These are phyloP conservation scores for Eupristina koningsbergeri DNA, from an alignment of 1,140 invertebrate genomes.

Conservation along the genomic window DNA sequence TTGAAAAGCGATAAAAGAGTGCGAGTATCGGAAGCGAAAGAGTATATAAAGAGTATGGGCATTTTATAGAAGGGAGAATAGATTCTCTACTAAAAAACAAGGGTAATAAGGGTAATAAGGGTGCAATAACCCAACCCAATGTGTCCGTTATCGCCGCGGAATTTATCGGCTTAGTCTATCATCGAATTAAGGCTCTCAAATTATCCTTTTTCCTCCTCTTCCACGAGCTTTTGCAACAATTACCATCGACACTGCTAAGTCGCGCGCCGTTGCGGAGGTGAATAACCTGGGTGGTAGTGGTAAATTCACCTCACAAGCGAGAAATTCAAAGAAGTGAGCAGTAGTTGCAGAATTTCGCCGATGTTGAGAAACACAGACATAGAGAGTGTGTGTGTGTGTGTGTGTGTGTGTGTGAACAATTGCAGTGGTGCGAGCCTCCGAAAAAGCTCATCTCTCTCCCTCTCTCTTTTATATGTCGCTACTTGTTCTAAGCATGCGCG, in stretches of 20 bases:
- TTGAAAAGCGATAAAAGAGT: background rate
- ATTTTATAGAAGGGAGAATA: no score
- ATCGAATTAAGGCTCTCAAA: conserved; percentile 29
- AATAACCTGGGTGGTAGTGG: conserved; percentile 33
- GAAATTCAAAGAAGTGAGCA: background rate
- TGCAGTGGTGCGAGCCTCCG: background rate
- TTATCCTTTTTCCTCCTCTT: conserved; percentile 6
- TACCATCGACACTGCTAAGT: background rate
- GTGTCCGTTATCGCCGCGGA: background rate
- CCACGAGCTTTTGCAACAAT: conserved; percentile 40
- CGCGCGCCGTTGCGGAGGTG: conserved; percentile 1
- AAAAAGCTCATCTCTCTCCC: background rate
- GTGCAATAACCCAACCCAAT: conserved; percentile 29
- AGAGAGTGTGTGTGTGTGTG: no score
- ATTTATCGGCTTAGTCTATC: conserved; percentile 28
- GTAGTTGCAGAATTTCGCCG: conserved; percentile 36
- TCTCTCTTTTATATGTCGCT: background rate
- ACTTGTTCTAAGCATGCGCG: background rate
- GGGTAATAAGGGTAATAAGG: background rate
- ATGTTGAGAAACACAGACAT: background rate
- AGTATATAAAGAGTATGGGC: no score
- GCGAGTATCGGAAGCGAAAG: background rate
- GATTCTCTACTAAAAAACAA: background rate
- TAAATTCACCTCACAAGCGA: background rate
- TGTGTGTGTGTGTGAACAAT: no score